Evolutionary conservation across 92 coral and sea anemone genomes (phyloP), one percentile per base, ranked within the genome.

Genomic region (Blastomussa wellsi): DNA sequence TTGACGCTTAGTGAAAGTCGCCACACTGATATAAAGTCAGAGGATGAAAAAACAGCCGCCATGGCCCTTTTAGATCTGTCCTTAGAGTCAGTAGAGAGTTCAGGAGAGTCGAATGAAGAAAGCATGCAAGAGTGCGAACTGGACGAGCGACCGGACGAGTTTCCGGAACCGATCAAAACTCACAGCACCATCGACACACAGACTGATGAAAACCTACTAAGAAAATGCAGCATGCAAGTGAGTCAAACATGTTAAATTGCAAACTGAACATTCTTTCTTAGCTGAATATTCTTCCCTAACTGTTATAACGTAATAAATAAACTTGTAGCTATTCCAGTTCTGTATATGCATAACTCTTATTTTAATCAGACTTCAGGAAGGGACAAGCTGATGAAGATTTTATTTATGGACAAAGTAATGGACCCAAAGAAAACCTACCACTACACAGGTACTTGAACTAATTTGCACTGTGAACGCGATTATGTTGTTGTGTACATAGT

Each of bases 1-100:
- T 79, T 86, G 77, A 82, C 80, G 44, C 90, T 90, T 74, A n/a
- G n/a, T n/a, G n/a, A n/a, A n/a, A 59, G 81, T 85, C 77, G 79
- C 64, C 81, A 71, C 76, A 51, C 57, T 51, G 57, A 22, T 22
- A n/a, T n/a, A n/a, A 51, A 51, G 19, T 51, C 57, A 84, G 59
- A 86, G 86, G 90, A 86, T 42, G 92, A 90, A 86, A 82, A 74
- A 59, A 80, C 80, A 72, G 90, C 90, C 69, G 90, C 92, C 53
- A 76, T 78, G 75, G 76, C 77, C 78, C 90, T 86, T 75, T 81
- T 86, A 51, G 22, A 51, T 51, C 57, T 51, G 57, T 14, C 60
- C 78, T 74, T 81, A 76, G 87, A 86, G 92, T 72, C 77, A n/a
- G n/a, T n/a, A n/a, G n/a, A n/a, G n/a, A n/a, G n/a, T n/a, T n/a